These are phyloP conservation scores for Drosophila santomea DNA, from an alignment of 1,140 invertebrate genomes.

Conservation along the genomic window DNA sequence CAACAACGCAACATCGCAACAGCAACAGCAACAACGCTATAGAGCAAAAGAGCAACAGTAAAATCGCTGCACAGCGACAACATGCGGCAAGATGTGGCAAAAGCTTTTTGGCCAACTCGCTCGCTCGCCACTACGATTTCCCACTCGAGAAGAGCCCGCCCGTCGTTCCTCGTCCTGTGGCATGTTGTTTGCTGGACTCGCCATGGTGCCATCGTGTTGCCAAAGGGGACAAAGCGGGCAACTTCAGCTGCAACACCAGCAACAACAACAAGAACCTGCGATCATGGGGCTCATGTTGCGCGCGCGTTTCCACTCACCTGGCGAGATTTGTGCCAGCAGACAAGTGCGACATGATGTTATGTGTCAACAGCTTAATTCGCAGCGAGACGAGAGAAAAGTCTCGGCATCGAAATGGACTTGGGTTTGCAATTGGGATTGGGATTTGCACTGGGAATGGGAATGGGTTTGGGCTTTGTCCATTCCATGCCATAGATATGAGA, in stretches of 20 bases:
- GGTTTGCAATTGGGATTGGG: slow-evolving; percentile 8
- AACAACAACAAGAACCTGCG: slow-evolving; percentile 30
- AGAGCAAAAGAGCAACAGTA: slow-evolving; percentile 32
- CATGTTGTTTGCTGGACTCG: slow-evolving; percentile 23
- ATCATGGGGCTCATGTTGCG: slow-evolving; percentile 73
- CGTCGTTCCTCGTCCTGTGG: slow-evolving; percentile 28
- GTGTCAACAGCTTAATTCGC: slow-evolving; percentile 82
- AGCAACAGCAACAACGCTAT: slow-evolving; percentile 22
- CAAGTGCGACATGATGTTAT: slow-evolving; percentile 83
- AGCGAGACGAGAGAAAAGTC: slow-evolving; percentile 56
- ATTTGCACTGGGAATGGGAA: slow-evolving; percentile 1
- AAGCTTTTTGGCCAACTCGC: slow-evolving; percentile 43
- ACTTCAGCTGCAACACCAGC: slow-evolving; percentile 28
- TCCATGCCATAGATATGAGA: background rate
- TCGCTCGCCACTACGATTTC: slow-evolving; percentile 22
- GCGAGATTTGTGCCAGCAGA: slow-evolving; percentile 80
- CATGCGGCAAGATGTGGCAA: slow-evolving; percentile 52
- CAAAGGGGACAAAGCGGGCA: slow-evolving; percentile 32
- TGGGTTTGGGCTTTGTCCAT: slow-evolving; percentile 3
- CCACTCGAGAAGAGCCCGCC: slow-evolving; percentile 33
- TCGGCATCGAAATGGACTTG: too few relatives aligned
- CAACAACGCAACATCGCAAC: slow-evolving; percentile 15
- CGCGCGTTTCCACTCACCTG: slow-evolving; percentile 81
- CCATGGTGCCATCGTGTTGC: slow-evolving; percentile 47
- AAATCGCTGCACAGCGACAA: slow-evolving; percentile 35